Percentiles rank a stretch among this genome's conserved stretches.
These are phyloP conservation scores for Montipora cactus DNA, from an alignment of 64 coral and sea anemone species.

Conservation along the genomic window DNA sequence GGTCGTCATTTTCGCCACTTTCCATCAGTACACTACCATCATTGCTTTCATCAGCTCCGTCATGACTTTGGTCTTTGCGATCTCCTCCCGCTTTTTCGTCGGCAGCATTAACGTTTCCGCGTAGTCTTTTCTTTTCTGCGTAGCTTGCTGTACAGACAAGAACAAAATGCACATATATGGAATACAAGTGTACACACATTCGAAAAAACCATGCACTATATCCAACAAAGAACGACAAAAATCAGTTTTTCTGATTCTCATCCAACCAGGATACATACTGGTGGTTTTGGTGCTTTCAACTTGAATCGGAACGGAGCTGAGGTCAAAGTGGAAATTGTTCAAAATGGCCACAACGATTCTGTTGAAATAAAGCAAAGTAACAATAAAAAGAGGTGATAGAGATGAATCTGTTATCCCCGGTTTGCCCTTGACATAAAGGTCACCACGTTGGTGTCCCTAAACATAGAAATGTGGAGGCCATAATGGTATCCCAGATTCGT, in stretches of 20 bases:
- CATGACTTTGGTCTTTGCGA: not conserved
- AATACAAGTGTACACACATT: no score
- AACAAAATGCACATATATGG: not conserved
- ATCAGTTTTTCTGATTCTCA: no score
- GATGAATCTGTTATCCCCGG: no score
- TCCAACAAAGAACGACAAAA: no score
- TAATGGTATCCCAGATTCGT: no score
- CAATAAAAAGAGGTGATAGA: no score
- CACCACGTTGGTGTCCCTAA: no score
- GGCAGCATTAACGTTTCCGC: not conserved
- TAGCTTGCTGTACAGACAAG: not conserved
- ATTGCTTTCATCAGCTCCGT: not conserved
- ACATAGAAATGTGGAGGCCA: no score
- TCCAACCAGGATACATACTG: not conserved
- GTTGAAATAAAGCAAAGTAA: not conserved
- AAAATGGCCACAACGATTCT: conserved; percentile 91
- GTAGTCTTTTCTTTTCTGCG: not conserved
- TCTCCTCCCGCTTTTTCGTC: not conserved
- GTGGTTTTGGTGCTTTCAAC: not conserved
- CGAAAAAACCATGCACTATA: no score
- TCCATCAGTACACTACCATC: conserved; percentile 19
- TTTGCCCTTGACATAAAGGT: no score
- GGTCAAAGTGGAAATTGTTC: conserved; percentile 91
- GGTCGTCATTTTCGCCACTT: conserved; percentile 1
- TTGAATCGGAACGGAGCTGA: conserved; percentile 49